Conservation (phyloP, 2,888 invertebrate species). For the Acrobasis consociella region DNA sequence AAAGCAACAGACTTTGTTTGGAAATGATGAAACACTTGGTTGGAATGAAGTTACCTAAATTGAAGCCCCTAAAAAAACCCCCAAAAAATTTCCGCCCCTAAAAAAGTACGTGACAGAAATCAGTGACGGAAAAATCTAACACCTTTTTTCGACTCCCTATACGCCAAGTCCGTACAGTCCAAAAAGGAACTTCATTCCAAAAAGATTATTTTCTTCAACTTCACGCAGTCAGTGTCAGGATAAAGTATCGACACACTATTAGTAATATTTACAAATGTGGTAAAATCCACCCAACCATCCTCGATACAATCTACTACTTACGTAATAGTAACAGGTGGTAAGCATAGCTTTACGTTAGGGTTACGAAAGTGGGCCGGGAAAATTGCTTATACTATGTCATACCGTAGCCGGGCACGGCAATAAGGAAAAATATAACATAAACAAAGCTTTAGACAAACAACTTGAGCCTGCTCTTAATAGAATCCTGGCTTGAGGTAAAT, state of each 20-base stretch:
- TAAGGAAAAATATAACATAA: constrained; percentile 62
- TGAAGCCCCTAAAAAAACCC: no score
- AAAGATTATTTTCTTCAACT: no score
- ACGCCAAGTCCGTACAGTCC: no score
- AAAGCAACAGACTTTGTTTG: no score
- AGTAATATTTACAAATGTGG: not conserved
- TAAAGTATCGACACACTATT: not conserved
- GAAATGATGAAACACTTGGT: no score
- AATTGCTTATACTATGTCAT: constrained; percentile 33
- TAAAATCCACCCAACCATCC: not conserved
- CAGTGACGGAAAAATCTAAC: no score
- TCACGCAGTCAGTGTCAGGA: no score
- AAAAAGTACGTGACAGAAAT: no score
- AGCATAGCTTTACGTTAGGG: constrained; percentile 56
- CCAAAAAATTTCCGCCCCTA: no score
- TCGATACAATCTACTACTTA: constrained; percentile 32
- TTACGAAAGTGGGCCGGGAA: constrained; percentile 44
- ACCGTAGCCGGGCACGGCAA: constrained; percentile 31
- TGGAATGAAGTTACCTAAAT: no score
- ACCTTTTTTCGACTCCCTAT: no score
- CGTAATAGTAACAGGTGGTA: constrained; percentile 62
- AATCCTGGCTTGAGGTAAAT: constrained; percentile 52
- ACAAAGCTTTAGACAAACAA: constrained; percentile 52
- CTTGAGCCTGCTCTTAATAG: constrained; percentile 68
- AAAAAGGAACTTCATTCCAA: no score